Percentiles rank a stretch among this genome's conserved stretches.
Conservation (phyloP, 1,140 invertebrate genomes). For the Caerostris darwini region DNA sequence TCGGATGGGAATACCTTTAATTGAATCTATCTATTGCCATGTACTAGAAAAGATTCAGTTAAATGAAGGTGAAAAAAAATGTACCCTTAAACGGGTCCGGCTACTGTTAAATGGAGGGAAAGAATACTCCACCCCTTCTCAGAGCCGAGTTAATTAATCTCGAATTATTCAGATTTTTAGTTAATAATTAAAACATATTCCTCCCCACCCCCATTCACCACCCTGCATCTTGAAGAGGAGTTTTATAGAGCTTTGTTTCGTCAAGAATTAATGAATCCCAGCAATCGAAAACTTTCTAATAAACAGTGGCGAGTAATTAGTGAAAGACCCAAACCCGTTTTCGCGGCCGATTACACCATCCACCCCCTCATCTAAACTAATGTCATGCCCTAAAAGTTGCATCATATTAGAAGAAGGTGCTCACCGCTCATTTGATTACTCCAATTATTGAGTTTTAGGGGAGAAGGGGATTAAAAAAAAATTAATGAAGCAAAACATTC, state of each 20-base stretch:
- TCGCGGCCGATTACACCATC: not conserved
- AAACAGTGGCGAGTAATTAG: slow-evolving; percentile 52
- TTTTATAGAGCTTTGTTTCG: slow-evolving; percentile 16
- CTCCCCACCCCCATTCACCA: too few species aligned
- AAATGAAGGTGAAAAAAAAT: not conserved
- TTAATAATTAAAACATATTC: slow-evolving; percentile 52
- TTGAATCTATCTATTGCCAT: slow-evolving; percentile 9
- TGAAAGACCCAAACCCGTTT: not conserved
- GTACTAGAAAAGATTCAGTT: not conserved
- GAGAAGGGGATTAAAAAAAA: not conserved
- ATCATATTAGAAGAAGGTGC: not conserved
- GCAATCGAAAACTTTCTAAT: slow-evolving; percentile 51
- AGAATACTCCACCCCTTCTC: not conserved
- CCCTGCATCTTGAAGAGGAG: not conserved
- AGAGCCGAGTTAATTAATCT: slow-evolving; percentile 40
- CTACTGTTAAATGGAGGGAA: not conserved
- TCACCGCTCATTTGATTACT: slow-evolving; percentile 3
- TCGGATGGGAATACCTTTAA: not conserved
- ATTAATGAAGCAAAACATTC: not conserved
- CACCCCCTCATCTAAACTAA: not conserved
- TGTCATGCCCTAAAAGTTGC: not conserved
- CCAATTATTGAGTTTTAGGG: not conserved
- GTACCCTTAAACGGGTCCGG: not conserved
- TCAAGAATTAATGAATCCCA: slow-evolving; percentile 34
- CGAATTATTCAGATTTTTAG: slow-evolving; percentile 53